These are phyloP conservation scores for Lypha dubia DNA, from an alignment of 2,888 invertebrate genomes.

Conservation along the genomic window DNA sequence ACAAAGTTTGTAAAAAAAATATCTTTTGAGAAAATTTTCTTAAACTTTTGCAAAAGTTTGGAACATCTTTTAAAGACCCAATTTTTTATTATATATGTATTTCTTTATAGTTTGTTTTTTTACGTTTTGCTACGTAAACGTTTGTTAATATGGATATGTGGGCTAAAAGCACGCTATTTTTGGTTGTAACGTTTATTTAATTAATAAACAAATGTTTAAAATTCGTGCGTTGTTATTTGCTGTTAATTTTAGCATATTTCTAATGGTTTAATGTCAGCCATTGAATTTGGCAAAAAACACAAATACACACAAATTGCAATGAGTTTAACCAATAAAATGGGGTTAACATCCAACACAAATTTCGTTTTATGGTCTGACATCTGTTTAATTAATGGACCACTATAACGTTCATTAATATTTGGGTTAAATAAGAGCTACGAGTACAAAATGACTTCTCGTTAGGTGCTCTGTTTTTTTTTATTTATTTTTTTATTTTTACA, in stretches of 20 bases:
- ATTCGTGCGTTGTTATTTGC: constrained; percentile 59
- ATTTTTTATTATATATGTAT: constrained; percentile 36
- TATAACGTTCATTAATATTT: constrained; percentile 38
- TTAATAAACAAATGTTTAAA: constrained; percentile 62
- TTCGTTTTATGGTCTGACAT: constrained; percentile 56
- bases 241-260: constrained; percentile 41
- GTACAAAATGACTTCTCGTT: constrained; percentile 46
- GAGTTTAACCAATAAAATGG: constrained; percentile 17
- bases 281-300: constrained; percentile 30
- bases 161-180: constrained; percentile 48
- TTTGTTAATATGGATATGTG: constrained; percentile 32
- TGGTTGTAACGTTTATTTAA: constrained; percentile 52
- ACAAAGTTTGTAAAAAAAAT: background rate
- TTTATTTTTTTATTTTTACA: background rate
- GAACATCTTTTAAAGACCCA: constrained; percentile 53
- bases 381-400: constrained; percentile 61
- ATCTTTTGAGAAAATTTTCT: constrained; percentile 36
- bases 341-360: constrained; percentile 57
- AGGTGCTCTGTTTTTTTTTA: constrained; percentile 4
- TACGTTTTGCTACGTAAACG: background rate
- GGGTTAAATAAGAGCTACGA: background rate
- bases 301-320: constrained; percentile 1
- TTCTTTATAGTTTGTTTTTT: background rate
- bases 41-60: constrained; percentile 31
- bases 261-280: constrained; percentile 51